Evolutionary conservation across 2,888 invertebrate species (phyloP).

Genomic region (Apeira syringaria): DNA sequence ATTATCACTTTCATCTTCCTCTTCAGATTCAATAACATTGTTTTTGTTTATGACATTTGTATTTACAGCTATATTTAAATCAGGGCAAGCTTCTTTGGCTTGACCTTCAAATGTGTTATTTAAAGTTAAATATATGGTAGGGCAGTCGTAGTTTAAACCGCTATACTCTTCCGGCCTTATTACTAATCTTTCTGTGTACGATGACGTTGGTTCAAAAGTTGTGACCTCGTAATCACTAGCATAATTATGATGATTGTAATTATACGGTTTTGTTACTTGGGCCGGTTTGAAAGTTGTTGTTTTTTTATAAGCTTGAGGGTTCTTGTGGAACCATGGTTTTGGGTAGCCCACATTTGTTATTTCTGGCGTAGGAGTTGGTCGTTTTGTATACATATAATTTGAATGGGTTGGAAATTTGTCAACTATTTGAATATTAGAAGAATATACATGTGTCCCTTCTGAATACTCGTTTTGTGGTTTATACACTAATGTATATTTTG

Average conservation of each 20-base stretch:
- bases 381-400: constrained; percentile 57
- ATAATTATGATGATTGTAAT: constrained; percentile 61
- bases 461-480: constrained; percentile 39
- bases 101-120: constrained; percentile 80
- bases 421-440: constrained; percentile 57
- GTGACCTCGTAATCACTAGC: constrained; percentile 64
- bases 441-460: constrained; percentile 55
- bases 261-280: constrained; percentile 52
- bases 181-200: constrained; percentile 72
- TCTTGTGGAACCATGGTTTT: constrained; percentile 49
- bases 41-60: constrained; percentile 86
- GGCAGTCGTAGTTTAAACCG: constrained; percentile 75
- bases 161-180: constrained; percentile 76
- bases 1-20: constrained; percentile 55
- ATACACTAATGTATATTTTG: constrained; percentile 30
- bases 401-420: constrained; percentile 56
- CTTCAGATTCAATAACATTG: constrained; percentile 71
- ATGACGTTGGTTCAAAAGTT: constrained; percentile 65
- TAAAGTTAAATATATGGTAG: constrained; percentile 82
- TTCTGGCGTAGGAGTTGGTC: constrained; percentile 61
- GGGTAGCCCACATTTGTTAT: constrained; percentile 76
- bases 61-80: constrained; percentile 87
- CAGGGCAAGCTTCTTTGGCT: constrained; percentile 86
- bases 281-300: constrained; percentile 59
- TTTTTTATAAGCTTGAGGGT: constrained; percentile 36